Base-by-base conservation (phyloP, 2,888 invertebrate species). In the Tenthredo distinguenda region DNA sequence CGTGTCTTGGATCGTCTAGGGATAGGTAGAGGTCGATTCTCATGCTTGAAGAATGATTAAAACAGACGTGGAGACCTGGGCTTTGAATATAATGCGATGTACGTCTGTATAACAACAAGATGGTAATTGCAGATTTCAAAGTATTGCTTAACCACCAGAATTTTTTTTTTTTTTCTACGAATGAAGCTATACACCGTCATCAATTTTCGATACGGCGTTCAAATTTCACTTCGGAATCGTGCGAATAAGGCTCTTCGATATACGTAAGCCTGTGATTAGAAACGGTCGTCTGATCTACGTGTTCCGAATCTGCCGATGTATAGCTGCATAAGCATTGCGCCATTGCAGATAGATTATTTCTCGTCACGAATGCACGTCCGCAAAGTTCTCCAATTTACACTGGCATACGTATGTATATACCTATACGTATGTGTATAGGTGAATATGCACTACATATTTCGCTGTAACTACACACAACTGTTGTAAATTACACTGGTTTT, bases 381-480 rank as follows among this genome's bases (percentile, higher is more conserved):
- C 37, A 71, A 71, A 71, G 71, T 71, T 62, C 71, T 34, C 71
- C 71, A 71, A 71, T 71, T 71, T 71, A 71, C 71, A 71, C 71
- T 62, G 9, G 12, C 37, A 71, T 26, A n/a, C 37, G 15, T 71
- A 37, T 37, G 9, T 15, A 12, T 31, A 34, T 18, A 12, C 31
- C 21, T 26, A 18, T n/a, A 55, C n/a, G 21, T 62, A 26, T 62
- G 21, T 9, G 71, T 71, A 47, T 15, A 71, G 18, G 4, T 9
- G 34, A 37, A 34, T 71, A 62, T 37, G 71, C 18, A 71, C 71
- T 12, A 71, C 18, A 71, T 37, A 71, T 71, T 34, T 71, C 18
- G 34, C 34, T n/a, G 26, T 62, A 62, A 10, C 62, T 21, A 10
- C 3, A 26, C 21, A 62, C 10, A 37, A 71, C 71, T 71, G 18